These are phyloP conservation scores for Hippocampus abdominalis DNA, from an alignment of 2,113 vertebrate species.

Conservation along the genomic window DNA sequence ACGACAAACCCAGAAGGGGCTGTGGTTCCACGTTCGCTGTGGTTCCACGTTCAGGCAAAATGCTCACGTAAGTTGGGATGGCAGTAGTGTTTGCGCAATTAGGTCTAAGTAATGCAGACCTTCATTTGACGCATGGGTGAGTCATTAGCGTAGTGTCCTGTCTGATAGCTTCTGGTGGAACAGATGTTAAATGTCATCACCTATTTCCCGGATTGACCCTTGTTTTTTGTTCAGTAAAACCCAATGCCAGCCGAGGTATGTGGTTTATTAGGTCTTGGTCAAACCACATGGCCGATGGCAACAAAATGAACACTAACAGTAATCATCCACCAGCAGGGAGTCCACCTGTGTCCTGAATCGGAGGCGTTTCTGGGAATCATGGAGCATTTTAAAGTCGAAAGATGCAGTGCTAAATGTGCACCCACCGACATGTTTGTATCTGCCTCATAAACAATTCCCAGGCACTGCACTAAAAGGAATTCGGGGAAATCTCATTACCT, in stretches of 20 bases:
- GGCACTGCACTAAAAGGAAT: conserved; percentile 54
- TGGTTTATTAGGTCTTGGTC: conserved; percentile 46
- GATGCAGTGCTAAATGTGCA: conserved; percentile 51
- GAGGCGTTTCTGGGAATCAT: conserved; percentile 64
- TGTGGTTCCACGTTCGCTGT: conserved; percentile 33
- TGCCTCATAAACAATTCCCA: conserved; percentile 57
- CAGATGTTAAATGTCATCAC: conserved; percentile 18
- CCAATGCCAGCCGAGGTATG: conserved; percentile 53
- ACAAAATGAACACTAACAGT: conserved; percentile 50
- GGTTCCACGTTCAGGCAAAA: conserved; percentile 29
- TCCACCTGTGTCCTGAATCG: conserved; percentile 56
- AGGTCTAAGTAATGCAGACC: conserved; percentile 24
- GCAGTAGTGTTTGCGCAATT: conserved; percentile 26
- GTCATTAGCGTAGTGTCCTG: conserved; percentile 34
- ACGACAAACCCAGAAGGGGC: conserved; percentile 27
- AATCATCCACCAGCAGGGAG: conserved; percentile 59
- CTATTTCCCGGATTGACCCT: conserved; percentile 26
- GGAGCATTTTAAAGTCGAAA: conserved; percentile 60
- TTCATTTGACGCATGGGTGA: conserved; percentile 27
- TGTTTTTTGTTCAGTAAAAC: conserved; percentile 27
- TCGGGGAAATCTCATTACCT: conserved; percentile 69
- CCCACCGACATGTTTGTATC: conserved; percentile 45
- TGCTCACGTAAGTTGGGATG: background rate
- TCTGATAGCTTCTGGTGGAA: conserved; percentile 29
- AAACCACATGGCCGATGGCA: conserved; percentile 63